Percentiles rank a stretch among this genome's conserved stretches.
These are phyloP conservation scores for Cranoglanis bouderius DNA, from an alignment of 2,113 vertebrate genomes.

Conservation along the genomic window DNA sequence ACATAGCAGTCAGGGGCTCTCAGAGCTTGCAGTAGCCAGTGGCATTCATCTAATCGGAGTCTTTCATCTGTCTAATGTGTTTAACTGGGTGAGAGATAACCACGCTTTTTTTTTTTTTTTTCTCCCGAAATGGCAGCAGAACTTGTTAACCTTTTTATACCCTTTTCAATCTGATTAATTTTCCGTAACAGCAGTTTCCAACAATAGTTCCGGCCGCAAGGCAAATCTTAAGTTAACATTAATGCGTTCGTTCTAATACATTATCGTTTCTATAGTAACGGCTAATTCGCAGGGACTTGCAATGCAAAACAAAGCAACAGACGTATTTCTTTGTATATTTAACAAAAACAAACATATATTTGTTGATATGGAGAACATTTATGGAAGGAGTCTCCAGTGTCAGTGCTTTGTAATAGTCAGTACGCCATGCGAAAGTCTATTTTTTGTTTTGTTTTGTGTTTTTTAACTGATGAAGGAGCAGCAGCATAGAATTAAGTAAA, in stretches of 20 bases:
- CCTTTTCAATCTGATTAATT: not conserved
- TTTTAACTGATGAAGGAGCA: too few species aligned
- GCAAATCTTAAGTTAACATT: not conserved
- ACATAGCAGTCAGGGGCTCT: conserved; percentile 33
- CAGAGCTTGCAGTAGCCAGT: conserved; percentile 9
- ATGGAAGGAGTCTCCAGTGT: too few species aligned
- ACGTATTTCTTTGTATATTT: too few species aligned
- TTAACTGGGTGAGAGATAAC: conserved; percentile 30
- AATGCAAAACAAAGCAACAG: too few species aligned
- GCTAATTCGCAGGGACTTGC: not conserved
- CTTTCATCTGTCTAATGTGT: conserved; percentile 36
- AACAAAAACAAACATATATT: too few species aligned
- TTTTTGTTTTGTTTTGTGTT: too few species aligned
- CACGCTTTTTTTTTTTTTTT: not conserved
- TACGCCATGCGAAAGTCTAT: too few species aligned
- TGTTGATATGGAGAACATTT: too few species aligned
- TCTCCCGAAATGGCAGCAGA: not conserved
- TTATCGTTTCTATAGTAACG: not conserved
- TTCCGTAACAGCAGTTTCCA: not conserved
- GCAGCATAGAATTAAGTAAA: too few species aligned
- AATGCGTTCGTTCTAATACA: not conserved
- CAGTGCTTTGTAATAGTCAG: too few species aligned
- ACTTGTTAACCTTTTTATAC: not conserved
- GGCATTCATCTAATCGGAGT: conserved; percentile 39
- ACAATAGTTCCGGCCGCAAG: too few species aligned